A percentile compares a stretch with the other conserved stretches of the same genome.
Conservation (phyloP, 1,140 invertebrate genomes). For the Trichogramma pretiosum region DNA sequence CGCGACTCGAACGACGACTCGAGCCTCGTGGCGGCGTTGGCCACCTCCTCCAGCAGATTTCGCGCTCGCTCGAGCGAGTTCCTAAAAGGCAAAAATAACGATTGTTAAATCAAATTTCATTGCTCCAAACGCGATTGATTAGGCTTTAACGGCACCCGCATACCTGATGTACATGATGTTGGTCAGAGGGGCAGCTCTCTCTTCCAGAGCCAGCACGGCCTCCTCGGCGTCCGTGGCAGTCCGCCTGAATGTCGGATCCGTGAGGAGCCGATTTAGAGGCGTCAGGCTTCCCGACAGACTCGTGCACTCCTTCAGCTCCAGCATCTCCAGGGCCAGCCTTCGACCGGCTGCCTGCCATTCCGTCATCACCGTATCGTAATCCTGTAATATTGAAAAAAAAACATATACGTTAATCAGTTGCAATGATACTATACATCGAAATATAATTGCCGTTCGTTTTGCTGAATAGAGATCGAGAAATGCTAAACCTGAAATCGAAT, state of each 20-base stretch:
- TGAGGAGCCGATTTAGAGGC: constrained; percentile 38
- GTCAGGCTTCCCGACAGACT: constrained; percentile 38
- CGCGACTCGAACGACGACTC: constrained; percentile 43
- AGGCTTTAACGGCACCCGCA: too few relatives aligned
- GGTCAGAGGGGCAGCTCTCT: constrained; percentile 34
- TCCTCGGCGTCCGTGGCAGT: constrained; percentile 39
- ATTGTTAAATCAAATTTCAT: too few relatives aligned
- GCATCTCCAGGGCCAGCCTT: constrained; percentile 42
- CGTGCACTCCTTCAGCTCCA: constrained; percentile 39
- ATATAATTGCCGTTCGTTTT: too few relatives aligned
- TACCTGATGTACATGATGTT: constrained; percentile 40
- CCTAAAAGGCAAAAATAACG: constrained; percentile 16
- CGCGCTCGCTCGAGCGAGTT: constrained; percentile 37
- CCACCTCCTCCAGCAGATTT: constrained; percentile 40
- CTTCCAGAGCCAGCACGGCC: constrained; percentile 34
- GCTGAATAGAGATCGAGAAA: too few relatives aligned
- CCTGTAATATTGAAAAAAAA: too few relatives aligned
- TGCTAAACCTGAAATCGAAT: too few relatives aligned
- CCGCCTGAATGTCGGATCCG: constrained; percentile 37
- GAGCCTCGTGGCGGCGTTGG: constrained; percentile 39
- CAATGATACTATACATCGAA: too few relatives aligned
- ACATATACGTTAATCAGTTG: too few relatives aligned
- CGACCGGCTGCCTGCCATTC: constrained; percentile 43
- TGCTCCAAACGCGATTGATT: too few relatives aligned
- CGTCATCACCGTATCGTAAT: constrained; percentile 41